Base-by-base conservation (phyloP, 2,888 invertebrate species). In the Drosophila ochracea region DNA sequence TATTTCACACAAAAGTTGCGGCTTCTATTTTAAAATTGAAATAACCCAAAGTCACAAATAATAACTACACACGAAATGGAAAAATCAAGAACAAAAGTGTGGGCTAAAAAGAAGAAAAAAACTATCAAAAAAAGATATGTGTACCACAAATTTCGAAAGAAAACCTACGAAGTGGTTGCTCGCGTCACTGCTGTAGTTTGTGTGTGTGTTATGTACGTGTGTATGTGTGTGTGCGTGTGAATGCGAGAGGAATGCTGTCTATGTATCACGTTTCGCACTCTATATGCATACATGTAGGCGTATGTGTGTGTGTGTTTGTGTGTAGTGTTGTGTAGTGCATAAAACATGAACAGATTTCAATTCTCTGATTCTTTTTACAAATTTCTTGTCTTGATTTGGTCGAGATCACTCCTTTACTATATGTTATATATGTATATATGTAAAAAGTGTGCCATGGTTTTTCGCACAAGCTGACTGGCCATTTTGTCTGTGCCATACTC, bases 161-260 rank as follows among this genome's bases (percentile, higher is more conserved):
- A 85, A 85, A 85, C 78, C 80, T 88, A 90, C 71, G 86, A 85
- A 85, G 85, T 85, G 85, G 85, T 85, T 85, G 85, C 90, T 85
- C 76, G 80, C 83, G 88, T 74, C 89, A 83, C 82, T 88, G 77
- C 66, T 73, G 31, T 61, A 47, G 39, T 57, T 28, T 62, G 55
- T 61, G 59, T 60, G 43, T 67, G 68, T 66, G 5, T 59, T 63
- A 57, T 63, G 67, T 73, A 80, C 69, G 80, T 70, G 82, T 68
- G 68, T 63, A 9, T 59, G 30, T n/a, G 6, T 63, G 63, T 63
- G 67, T 73, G 83, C 69, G 80, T 70, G 82, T 76, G 78, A 76
- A 68, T 82, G 87, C 66, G 89, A 84, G 84, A 84, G 84, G 87
- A 89, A 89, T 89, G 82, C 80, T 78, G 86, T 86, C 86, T 81